These are phyloP conservation scores for Nephrotoma appendiculata DNA, from an alignment of 2,888 invertebrate species.

Conservation along the genomic window DNA sequence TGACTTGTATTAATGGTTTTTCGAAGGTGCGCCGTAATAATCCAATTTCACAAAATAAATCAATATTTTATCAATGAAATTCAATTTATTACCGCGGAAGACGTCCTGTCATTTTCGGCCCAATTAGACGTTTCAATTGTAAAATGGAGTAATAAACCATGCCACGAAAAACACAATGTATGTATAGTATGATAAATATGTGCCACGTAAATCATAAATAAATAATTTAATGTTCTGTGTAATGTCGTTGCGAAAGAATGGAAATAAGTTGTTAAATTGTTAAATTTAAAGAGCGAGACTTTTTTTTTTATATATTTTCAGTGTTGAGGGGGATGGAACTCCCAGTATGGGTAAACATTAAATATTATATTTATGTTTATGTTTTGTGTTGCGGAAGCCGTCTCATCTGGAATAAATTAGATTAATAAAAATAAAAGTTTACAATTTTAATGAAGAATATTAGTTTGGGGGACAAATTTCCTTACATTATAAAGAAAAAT, in stretches of 20 bases:
- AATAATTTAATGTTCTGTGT: not conserved
- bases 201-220: not conserved
- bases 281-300: not conserved
- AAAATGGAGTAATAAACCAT: no score
- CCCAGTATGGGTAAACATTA: not conserved
- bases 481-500: no score
- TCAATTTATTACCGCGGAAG: no score
- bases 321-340: no score
- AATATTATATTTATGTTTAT: not conserved
- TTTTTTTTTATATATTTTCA: not conserved
- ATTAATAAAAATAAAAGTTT: not conserved
- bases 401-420: not conserved
- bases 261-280: not conserved
- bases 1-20: no score
- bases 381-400: not conserved
- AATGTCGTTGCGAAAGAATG: not conserved
- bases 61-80: no score
- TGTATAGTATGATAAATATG: not conserved
- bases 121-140: no score
- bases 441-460: not conserved
- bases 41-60: no score
- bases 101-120: no score
- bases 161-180: no score
- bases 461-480: not conserved
- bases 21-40: no score